A percentile compares a stretch with the other conserved stretches of the same genome.
These are phyloP conservation scores for Dolichoris vasculosae DNA, from an alignment of 1,140 invertebrate species.

Conservation along the genomic window DNA sequence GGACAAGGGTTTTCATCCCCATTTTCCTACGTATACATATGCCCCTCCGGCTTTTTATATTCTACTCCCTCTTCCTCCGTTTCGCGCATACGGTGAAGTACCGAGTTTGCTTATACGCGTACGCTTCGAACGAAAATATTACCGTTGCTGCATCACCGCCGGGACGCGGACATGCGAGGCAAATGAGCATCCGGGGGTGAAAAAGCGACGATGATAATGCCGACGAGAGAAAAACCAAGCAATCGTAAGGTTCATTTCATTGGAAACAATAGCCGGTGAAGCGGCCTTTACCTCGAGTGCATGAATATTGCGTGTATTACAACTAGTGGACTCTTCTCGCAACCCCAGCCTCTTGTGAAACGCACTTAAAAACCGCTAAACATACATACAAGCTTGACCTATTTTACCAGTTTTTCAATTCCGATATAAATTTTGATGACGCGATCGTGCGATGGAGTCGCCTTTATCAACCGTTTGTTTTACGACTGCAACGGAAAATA, in stretches of 20 bases:
- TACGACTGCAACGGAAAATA: no score
- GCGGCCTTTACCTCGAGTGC: not conserved
- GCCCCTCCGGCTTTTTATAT: not conserved
- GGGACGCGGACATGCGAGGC: not conserved
- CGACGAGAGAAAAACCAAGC: not conserved
- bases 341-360: not conserved
- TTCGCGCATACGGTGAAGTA: not conserved
- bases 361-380: constrained; percentile 16
- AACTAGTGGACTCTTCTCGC: not conserved
- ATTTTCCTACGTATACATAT: not conserved
- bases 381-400: not conserved
- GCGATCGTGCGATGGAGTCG: not conserved
- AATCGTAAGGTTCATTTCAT: constrained; percentile 16
- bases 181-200: not conserved
- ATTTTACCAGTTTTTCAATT: not conserved
- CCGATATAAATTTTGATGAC: not conserved
- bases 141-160: not conserved
- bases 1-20: constrained; percentile 2
- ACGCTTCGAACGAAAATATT: not conserved
- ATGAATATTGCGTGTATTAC: constrained; percentile 41
- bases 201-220: not conserved
- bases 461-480: not conserved
- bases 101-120: not conserved
- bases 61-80: not conserved
- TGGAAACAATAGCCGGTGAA: not conserved